Conservation (phyloP, 2,113 vertebrate genomes). For the Cochlearius cochlearius region DNA sequence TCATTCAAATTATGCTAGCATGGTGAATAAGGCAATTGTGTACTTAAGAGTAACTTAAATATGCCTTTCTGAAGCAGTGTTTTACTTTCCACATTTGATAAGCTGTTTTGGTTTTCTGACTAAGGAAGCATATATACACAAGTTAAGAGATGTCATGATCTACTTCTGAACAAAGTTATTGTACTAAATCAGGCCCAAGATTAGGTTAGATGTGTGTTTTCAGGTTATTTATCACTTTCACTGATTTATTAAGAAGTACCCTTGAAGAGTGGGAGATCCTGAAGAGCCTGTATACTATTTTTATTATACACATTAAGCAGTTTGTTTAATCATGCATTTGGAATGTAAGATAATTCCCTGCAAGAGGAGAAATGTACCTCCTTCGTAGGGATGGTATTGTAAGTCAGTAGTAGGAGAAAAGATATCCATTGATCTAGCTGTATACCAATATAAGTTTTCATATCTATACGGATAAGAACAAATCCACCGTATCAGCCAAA, state of each 20-base stretch:
- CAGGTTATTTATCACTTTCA: not conserved
- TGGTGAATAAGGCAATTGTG: not conserved
- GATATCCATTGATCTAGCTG: not conserved
- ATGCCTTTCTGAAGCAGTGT: not conserved
- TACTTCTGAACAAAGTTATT: not conserved
- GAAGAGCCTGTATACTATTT: not conserved
- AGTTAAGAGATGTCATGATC: not conserved
- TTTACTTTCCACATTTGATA: not conserved
- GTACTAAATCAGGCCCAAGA: not conserved
- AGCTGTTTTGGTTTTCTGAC: not conserved
- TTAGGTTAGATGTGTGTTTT: not conserved
- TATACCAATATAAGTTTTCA: not conserved
- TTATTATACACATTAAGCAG: not conserved
- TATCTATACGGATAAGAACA: not conserved
- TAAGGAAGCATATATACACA: not conserved
- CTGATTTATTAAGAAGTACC: not conserved
- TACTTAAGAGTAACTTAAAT: not conserved
- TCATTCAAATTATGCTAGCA: not conserved
- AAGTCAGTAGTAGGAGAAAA: not conserved
- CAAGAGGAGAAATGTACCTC: not conserved
- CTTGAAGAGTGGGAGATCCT: not conserved
- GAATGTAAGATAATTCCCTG: not conserved
- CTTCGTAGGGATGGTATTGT: not conserved
- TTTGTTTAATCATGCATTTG: not conserved
- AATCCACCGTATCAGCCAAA: not conserved